A percentile compares a stretch with the other conserved stretches of the same genome.
These are phyloP conservation scores for Temnothorax longispinosus DNA, from an alignment of 1,140 invertebrate genomes.

Conservation along the genomic window DNA sequence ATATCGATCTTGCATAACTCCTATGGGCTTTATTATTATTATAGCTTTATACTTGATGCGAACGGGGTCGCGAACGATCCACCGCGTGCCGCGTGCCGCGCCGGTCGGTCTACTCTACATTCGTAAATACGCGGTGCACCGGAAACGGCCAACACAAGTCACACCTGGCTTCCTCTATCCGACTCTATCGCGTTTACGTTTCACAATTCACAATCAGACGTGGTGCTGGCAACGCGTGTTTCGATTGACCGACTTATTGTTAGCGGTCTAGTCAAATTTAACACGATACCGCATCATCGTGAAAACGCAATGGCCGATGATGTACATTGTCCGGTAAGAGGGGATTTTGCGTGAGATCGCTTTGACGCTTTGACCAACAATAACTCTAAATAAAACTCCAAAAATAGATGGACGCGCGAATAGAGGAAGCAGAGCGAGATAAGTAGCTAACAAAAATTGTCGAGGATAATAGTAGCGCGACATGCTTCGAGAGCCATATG, in stretches of 20 bases:
- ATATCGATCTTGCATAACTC: not conserved
- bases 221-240: slow-evolving; percentile 54
- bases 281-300: not conserved
- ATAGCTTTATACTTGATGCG: not conserved
- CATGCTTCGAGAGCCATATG: slow-evolving; percentile 27
- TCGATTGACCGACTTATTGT: slow-evolving; percentile 59
- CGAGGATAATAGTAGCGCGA: slow-evolving; percentile 17
- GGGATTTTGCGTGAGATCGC: not conserved
- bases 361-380: not conserved
- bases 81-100: not conserved
- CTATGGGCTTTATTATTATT: not conserved
- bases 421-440: slow-evolving; percentile 38
- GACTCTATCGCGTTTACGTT: slow-evolving; percentile 29
- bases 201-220: not conserved
- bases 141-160: slow-evolving; percentile 70
- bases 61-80: slow-evolving; percentile 7
- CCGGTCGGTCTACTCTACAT: slow-evolving; percentile 65
- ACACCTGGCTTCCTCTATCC: slow-evolving; percentile 73
- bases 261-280: slow-evolving; percentile 63
- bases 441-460: slow-evolving; percentile 41
- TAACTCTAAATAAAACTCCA: slow-evolving; percentile 14
- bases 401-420: not conserved
- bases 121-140: slow-evolving; percentile 39
- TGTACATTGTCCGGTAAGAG: too few relatives aligned
- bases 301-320: not conserved